Evolutionary conservation across 2,888 invertebrate species (phyloP), one percentile per base, ranked within the genome.

Genomic region (Amiota minor): DNA sequence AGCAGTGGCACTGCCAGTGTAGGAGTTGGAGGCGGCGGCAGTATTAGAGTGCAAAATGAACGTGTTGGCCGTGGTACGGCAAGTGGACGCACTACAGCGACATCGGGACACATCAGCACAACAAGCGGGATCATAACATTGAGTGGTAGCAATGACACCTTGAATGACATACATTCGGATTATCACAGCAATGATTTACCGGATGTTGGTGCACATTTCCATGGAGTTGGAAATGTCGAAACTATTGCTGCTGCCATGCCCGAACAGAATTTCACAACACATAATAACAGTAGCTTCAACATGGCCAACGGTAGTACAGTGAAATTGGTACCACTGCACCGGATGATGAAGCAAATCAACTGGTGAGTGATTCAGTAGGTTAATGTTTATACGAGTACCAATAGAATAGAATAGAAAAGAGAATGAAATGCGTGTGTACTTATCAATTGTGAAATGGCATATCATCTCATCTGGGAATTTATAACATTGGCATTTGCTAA

Each of bases 291-390:
- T 20, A 87, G 86, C 74, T 84, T 88, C 77, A 88, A 88, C 77
- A 79, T 89, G 47, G 87, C 89, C 62, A 89, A 88, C 75, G 89
- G 88, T 74, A 89, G 90, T 73, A 89, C 89, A 55, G 86, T 87
- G 14, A 89, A 89, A 76, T 70, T 90, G 49, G 74, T 89, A 80
- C 86, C 88, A 3, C n/a, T 49, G 76, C 84, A 1, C 75, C 78
- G 2, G 90, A 90, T 76, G 89, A 90, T 79, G 89, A 89, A 72
- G 82, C 86, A 71, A 89, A 89, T 75, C 83, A 89, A 71, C 88
- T 90, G 89, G 90, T 90, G 76, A 88, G 87, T 78, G 49, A 11
- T 45, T 46, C 56, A 68, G 68, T 64, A 35, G 53, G 45, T 71
- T 23, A 49, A 53, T 64, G 20, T 46, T 49, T 46, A 53, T 53